These are phyloP conservation scores for Phyllotreta cruciferae DNA, from an alignment of 2,888 invertebrate genomes.

Conservation along the genomic window DNA sequence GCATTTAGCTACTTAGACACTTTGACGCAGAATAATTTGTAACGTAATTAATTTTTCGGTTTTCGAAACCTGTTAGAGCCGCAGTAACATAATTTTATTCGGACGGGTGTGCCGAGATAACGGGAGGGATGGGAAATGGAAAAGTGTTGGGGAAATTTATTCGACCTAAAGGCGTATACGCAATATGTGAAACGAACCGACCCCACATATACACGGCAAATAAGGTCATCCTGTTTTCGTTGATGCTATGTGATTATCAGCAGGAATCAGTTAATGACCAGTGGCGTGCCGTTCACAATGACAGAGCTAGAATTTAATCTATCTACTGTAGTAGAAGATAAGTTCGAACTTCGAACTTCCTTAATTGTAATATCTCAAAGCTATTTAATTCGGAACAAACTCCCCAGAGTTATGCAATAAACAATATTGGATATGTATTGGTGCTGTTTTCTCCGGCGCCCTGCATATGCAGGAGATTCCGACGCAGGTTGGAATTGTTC, in stretches of 20 bases:
- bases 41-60: no score
- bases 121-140: constrained; percentile 18
- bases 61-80: not conserved
- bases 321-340: not conserved
- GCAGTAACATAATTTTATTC: constrained; percentile 22
- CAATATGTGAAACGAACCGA: constrained; percentile 21
- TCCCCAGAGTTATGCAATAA: constrained; percentile 11
- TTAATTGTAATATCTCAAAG: not conserved
- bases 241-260: constrained; percentile 39
- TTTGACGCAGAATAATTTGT: no score
- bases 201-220: constrained; percentile 31
- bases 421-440: constrained; percentile 14
- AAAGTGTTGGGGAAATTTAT: constrained; percentile 26
- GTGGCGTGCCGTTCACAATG: no score
- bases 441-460: constrained; percentile 6
- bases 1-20: not conserved
- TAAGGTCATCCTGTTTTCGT: constrained; percentile 40
- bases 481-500: constrained; percentile 8
- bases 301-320: not conserved
- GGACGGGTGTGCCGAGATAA: not conserved
- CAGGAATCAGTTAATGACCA: constrained; percentile 30
- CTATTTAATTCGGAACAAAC: constrained; percentile 12
- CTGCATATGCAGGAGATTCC: constrained; percentile 6
- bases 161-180: constrained; percentile 21
- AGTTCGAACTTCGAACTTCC: not conserved